Base-by-base conservation (phyloP, 2,113 vertebrate genomes). In the Copsychus sechellarum region DNA sequence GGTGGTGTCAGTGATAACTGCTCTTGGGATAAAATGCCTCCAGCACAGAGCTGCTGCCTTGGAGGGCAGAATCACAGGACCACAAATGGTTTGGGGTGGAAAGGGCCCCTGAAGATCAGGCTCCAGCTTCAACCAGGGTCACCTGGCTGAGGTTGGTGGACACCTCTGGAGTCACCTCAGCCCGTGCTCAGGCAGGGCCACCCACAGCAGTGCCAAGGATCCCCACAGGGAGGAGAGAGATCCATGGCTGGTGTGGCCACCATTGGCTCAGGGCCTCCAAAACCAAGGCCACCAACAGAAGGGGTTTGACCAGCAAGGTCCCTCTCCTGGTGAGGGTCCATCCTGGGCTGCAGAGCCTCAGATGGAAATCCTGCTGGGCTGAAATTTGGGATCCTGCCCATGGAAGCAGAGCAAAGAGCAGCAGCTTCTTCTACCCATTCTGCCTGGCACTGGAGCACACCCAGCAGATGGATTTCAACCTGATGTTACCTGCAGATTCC, bases 1-100 rank as follows among this genome's bases (percentile, higher is more conserved):
- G 1, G 0, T 3, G 0, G 10, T 50, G 34, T 29, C 17, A 2
- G 16, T 43, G 33, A 33, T 6, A 88, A 53, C 2, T 67, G 43
- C 21, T 81, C 56, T 56, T 45, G 23, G 2, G 3, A 90, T 70
- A 25, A 94, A 70, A 74, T 62, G 14, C 9, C 33, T 69, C 33
- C 38, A 56, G 8, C 54, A 54, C 4, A 22, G 31, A 78, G 25
- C 3, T 53, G 43, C 23, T 79, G 24, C 33, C 50, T 33, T 34
- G 77, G 50, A 81, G 69, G n/a, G 53, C 33, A 31, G 10, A 23
- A 40, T 31, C 38, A 28, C 18, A 33, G 43, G 43, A 73, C 33
- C 50, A 7, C 4, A 6, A 81, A 50, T 23, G 17, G 24, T 23
- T 57, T 33, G 23, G 33, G 13, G 2, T 43, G 60, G 33, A 81